Evolutionary conservation across 2,797 vertebrate genomes (phyloP).

Genomic region (Sciurus carolinensis): DNA sequence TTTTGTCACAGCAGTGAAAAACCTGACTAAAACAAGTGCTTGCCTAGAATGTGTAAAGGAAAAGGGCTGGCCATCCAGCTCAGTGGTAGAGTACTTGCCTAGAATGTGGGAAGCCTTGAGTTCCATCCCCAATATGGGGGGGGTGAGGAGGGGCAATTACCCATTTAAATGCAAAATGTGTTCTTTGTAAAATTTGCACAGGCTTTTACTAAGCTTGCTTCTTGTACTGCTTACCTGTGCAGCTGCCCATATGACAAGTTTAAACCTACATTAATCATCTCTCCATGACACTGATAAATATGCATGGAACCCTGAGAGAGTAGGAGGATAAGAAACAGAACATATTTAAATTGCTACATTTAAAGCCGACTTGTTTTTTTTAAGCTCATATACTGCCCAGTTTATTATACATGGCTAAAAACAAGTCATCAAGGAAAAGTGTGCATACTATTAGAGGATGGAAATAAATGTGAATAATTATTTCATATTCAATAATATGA

Average conservation of each 20-base stretch:
- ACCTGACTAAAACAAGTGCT: too few species aligned
- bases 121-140: background rate
- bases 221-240: background rate
- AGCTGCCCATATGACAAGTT: background rate
- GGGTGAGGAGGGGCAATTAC: too few species aligned
- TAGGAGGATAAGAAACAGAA: background rate
- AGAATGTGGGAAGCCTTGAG: background rate
- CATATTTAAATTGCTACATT: background rate
- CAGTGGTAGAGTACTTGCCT: background rate
- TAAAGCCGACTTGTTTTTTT: constrained; percentile 44
- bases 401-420: background rate
- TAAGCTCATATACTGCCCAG: background rate
- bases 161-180: background rate
- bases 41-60: background rate
- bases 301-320: background rate
- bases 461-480: background rate
- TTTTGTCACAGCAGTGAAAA: too few species aligned
- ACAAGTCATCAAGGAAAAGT: background rate
- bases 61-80: background rate
- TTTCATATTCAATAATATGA: background rate
- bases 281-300: background rate
- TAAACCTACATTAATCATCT: background rate
- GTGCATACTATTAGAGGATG: background rate
- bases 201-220: background rate
- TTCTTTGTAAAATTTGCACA: background rate